phyloP scores from a whole-genome alignment of 2,888 invertebrate species.

The Polyploca ridens region DNA sequence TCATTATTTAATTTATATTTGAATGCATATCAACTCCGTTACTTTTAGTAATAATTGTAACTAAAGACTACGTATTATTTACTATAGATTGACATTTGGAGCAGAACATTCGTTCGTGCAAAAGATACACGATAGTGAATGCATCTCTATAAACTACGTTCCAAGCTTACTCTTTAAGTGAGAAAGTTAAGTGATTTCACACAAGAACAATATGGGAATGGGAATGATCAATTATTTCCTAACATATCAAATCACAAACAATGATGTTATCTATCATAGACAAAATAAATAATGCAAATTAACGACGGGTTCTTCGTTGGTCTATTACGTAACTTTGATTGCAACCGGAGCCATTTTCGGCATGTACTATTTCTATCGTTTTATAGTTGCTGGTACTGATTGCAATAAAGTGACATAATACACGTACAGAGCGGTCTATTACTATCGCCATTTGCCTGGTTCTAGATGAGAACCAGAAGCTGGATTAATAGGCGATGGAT shows the following conservation, averaged over 20 bases:
- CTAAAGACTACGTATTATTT: neutral
- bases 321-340: no score
- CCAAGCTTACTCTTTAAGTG: neutral
- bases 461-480: no score
- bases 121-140: neutral
- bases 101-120: neutral
- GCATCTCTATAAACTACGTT: neutral
- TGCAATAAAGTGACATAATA: no score
- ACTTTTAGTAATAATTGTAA: neutral
- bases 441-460: no score
- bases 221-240: neutral
- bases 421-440: no score
- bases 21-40: neutral
- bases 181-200: neutral
- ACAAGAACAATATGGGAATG: neutral
- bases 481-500: no score
- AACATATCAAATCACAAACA: no score
- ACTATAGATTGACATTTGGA: no score
- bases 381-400: neutral
- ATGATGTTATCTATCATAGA: no score
- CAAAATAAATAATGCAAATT: neutral
- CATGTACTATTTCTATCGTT: neutral
- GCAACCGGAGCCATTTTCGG: no score
- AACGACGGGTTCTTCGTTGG: no score
- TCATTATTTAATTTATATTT: neutral